Conservation (phyloP, 2,113 vertebrate species). For the Phoxinus phoxinus region DNA sequence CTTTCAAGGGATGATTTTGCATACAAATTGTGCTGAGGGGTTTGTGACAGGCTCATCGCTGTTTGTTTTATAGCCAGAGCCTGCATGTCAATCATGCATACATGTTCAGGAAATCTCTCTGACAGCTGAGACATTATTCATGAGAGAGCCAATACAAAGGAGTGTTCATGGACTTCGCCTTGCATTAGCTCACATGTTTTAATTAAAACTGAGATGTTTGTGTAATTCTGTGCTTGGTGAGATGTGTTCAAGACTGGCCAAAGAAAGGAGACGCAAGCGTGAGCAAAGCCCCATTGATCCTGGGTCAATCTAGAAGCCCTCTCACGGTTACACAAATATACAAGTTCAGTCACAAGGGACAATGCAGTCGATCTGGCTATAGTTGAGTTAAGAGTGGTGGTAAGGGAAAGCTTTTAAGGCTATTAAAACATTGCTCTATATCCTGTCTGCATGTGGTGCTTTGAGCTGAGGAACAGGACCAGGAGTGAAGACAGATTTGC, state of each 20-base stretch:
- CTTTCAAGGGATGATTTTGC: conserved; percentile 16
- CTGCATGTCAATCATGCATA: conserved; percentile 47
- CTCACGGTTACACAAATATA: conserved; percentile 24
- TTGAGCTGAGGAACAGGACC: background rate
- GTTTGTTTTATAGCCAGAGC: conserved; percentile 33
- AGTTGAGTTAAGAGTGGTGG: background rate
- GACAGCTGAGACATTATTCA: conserved; percentile 70
- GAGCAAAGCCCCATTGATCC: conserved; percentile 64
- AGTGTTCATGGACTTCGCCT: conserved; percentile 58
- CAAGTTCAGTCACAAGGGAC: conserved; percentile 18
- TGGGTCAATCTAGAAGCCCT: background rate
- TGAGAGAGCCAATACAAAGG: conserved; percentile 60
- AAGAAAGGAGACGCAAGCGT: conserved; percentile 41
- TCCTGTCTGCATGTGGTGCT: background rate
- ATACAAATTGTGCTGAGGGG: background rate
- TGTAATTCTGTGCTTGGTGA: conserved; percentile 25
- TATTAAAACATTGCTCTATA: background rate
- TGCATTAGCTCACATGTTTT: conserved; percentile 58
- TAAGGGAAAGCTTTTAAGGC: conserved; percentile 10
- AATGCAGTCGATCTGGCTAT: conserved; percentile 35
- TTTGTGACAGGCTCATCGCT: conserved; percentile 1
- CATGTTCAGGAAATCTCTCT: conserved; percentile 58
- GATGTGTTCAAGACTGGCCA: conserved; percentile 21
- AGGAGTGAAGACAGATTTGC: background rate
- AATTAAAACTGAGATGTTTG: conserved; percentile 66